Evolutionary conservation across 2,888 invertebrate species (phyloP).

Genomic region (Phaonia tiefii): DNA sequence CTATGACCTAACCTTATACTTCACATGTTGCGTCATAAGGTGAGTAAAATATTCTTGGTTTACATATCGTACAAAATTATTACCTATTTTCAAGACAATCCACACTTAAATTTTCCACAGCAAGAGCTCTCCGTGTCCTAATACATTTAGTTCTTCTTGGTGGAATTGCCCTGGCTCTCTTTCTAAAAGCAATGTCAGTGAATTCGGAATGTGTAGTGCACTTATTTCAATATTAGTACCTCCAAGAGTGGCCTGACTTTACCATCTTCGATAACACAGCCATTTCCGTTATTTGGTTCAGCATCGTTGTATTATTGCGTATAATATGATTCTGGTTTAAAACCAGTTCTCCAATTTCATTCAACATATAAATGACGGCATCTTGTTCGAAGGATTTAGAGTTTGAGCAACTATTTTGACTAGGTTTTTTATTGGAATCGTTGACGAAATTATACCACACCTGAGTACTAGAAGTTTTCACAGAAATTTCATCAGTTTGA

Average conservation of each 20-base stretch:
- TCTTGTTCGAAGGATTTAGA: conserved; percentile 43
- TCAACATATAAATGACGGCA: conserved; percentile 66
- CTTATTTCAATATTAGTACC: too few species aligned
- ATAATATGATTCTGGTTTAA: conserved; percentile 68
- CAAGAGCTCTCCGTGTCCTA: too few species aligned
- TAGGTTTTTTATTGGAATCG: not conserved
- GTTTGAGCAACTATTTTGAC: not conserved
- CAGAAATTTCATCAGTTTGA: conserved; percentile 36
- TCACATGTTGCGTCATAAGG: too few species aligned
- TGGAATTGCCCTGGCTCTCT: too few species aligned
- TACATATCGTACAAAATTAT: too few species aligned
- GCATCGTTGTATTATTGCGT: conserved; percentile 62
- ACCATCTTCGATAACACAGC: conserved; percentile 42
- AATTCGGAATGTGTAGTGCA: too few species aligned
- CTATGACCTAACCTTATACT: too few species aligned
- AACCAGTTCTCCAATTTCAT: conserved; percentile 69
- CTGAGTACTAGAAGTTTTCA: conserved; percentile 29
- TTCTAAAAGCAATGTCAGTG: too few species aligned
- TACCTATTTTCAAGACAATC: too few species aligned
- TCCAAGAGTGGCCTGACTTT: not conserved
- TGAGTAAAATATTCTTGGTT: too few species aligned
- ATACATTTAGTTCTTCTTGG: too few species aligned
- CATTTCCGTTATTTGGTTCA: conserved; percentile 65
- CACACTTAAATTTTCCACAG: too few species aligned
- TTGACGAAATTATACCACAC: conserved; percentile 8